Evolutionary conservation across 2,888 invertebrate genomes (phyloP).

Genomic region (Cylloceria caligata): DNA sequence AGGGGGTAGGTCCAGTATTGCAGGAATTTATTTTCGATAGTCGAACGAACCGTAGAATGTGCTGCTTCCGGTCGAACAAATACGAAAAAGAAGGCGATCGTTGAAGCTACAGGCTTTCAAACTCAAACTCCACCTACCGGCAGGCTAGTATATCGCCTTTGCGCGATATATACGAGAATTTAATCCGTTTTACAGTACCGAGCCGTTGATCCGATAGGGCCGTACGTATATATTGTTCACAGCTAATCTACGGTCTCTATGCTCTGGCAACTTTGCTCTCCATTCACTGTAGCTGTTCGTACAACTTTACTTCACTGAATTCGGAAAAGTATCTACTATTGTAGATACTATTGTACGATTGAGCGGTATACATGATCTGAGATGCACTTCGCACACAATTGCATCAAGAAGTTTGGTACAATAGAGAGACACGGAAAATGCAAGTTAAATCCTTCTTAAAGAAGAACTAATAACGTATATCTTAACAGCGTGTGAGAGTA

Average conservation of each 20-base stretch:
- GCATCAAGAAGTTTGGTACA: conserved; percentile 26
- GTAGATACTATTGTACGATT: conserved; percentile 46
- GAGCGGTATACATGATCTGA: conserved; percentile 10
- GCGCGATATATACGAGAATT: conserved; percentile 56
- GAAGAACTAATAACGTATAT: background rate
- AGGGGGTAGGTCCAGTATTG: background rate
- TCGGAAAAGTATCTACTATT: too few relatives aligned
- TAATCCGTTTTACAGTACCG: conserved; percentile 55
- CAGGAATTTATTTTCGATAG: conserved; percentile 52
- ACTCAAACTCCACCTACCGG: background rate
- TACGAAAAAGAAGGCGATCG: conserved; percentile 50
- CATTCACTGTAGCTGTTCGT: conserved; percentile 36
- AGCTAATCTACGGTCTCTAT: conserved; percentile 34
- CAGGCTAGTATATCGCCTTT: conserved; percentile 35
- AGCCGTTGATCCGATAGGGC: conserved; percentile 53
- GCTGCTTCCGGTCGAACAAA: conserved; percentile 62
- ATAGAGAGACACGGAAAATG: background rate
- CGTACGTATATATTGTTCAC: conserved; percentile 45
- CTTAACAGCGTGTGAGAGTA: background rate
- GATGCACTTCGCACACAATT: background rate
- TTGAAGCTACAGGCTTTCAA: conserved; percentile 31
- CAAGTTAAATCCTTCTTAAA: background rate
- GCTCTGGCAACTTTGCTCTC: conserved; percentile 34
- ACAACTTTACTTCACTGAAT: conserved; percentile 23
- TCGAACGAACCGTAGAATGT: conserved; percentile 52